A percentile compares a stretch with the other conserved stretches of the same genome.
phyloP scores from a whole-genome alignment of 2,888 invertebrate species.

The Catocala sponsa region DNA sequence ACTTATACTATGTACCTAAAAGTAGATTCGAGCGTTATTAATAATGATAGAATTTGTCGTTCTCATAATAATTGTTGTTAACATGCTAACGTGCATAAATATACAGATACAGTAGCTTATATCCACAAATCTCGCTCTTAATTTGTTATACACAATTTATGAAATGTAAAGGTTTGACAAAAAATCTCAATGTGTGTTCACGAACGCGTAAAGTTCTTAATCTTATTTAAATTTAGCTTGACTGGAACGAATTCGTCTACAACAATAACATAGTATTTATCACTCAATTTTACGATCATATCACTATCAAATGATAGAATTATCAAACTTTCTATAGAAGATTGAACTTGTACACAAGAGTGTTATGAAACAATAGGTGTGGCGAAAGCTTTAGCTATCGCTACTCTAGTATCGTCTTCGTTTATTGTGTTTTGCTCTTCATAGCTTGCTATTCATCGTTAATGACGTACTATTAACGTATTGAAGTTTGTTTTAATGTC shows the following conservation, averaged over 20 bases:
- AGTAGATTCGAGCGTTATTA: too few species aligned
- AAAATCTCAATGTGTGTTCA: too few species aligned
- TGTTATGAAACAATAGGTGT: constrained; percentile 75
- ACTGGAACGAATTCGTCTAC: background rate
- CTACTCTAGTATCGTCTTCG: constrained; percentile 45
- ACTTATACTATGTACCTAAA: too few species aligned
- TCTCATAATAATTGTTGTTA: too few species aligned
- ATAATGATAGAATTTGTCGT: too few species aligned
- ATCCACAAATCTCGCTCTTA: too few species aligned
- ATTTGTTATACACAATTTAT: too few species aligned
- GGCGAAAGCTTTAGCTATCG: constrained; percentile 69
- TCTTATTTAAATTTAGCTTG: constrained; percentile 7
- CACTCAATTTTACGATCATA: constrained; percentile 41
- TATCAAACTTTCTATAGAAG: constrained; percentile 75
- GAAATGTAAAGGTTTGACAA: background rate
- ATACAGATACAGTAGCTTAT: too few species aligned
- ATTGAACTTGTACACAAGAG: constrained; percentile 68
- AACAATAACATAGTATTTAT: background rate
- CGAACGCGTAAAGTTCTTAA: background rate
- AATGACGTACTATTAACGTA: constrained; percentile 33
- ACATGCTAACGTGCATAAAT: too few species aligned
- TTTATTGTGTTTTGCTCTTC: constrained; percentile 47
- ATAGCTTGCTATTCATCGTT: constrained; percentile 32
- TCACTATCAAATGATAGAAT: constrained; percentile 57
- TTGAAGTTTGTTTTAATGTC: constrained; percentile 31